These are phyloP conservation scores for Leptinotarsa lineolata DNA, from an alignment of 1,140 invertebrate species.

Conservation along the genomic window DNA sequence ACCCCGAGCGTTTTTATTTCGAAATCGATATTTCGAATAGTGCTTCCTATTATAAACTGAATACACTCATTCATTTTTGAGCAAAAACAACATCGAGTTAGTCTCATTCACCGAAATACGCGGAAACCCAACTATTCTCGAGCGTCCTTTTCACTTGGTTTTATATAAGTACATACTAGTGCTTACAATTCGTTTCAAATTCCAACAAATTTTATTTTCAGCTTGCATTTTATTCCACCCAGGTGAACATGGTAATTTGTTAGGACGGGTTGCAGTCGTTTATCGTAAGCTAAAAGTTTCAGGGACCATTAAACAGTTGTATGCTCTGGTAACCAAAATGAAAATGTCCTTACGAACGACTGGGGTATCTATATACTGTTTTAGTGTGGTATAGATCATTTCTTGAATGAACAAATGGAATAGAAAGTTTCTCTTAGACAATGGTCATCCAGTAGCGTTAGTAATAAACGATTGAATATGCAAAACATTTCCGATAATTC, in stretches of 20 bases:
- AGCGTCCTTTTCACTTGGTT: too few species aligned
- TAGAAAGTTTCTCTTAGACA: not conserved
- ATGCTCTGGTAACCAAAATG: not conserved
- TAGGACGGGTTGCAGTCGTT: constrained; percentile 5
- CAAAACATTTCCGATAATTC: too few species aligned
- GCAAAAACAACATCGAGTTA: too few species aligned
- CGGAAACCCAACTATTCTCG: too few species aligned
- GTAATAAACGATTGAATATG: too few species aligned
- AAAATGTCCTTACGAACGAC: not conserved
- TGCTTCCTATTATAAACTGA: too few species aligned
- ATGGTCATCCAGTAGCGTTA: too few species aligned
- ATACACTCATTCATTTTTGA: too few species aligned
- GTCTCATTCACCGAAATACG: too few species aligned
- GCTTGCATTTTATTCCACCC: constrained; percentile 10
- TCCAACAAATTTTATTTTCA: not conserved
- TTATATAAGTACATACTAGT: not conserved
- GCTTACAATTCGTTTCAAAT: not conserved
- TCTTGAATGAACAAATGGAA: not conserved
- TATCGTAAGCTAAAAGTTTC: constrained; percentile 12
- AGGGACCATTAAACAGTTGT: constrained; percentile 7
- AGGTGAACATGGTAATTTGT: constrained; percentile 21
- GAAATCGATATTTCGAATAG: too few species aligned
- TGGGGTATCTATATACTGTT: not conserved
- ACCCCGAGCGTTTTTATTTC: too few species aligned
- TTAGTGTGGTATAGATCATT: not conserved